Conservation (phyloP, 2,797 vertebrate species). For the Miichthys miiuy region DNA sequence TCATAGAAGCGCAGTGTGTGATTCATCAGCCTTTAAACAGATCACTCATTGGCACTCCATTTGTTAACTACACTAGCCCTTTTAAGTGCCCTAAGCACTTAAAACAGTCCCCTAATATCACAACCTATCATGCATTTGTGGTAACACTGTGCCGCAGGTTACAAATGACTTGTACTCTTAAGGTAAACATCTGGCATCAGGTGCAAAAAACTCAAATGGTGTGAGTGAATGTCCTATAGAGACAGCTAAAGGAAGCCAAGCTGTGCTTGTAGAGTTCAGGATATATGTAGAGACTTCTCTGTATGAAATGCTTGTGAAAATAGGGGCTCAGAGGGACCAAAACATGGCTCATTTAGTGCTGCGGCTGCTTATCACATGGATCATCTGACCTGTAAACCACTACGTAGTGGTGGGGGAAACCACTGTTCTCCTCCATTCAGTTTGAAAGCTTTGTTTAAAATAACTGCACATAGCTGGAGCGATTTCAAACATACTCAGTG, state of each 20-base stretch:
- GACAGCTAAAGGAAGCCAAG: background rate
- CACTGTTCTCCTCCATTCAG: conserved; percentile 27
- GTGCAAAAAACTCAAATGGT: conserved; percentile 29
- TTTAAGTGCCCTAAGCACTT: no score
- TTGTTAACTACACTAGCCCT: conserved; percentile 23
- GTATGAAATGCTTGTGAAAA: conserved; percentile 40
- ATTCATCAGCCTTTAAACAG: conserved; percentile 57
- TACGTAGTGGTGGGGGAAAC: conserved; percentile 43
- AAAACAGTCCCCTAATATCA: conserved; percentile 23
- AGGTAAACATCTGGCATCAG: conserved; percentile 45
- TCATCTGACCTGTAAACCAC: conserved; percentile 63
- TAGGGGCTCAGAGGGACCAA: conserved; percentile 36
- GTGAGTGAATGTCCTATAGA: conserved; percentile 3
- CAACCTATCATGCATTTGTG: conserved; percentile 20
- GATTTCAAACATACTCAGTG: conserved; percentile 43
- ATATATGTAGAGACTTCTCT: conserved; percentile 23
- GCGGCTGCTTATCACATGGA: conserved; percentile 49
- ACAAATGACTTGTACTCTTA: conserved; percentile 23
- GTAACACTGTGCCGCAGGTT: conserved; percentile 27
- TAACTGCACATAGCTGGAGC: conserved; percentile 35
- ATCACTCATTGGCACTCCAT: conserved; percentile 39
- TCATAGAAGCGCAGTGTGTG: conserved; percentile 27
- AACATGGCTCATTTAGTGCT: conserved; percentile 49
- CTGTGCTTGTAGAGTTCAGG: conserved; percentile 22
- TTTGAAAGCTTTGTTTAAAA: conserved; percentile 53